Evolutionary conservation across 2,888 invertebrate genomes (phyloP), one percentile per base, ranked within the genome.

Genomic region (Ectemnius cavifrons): DNA sequence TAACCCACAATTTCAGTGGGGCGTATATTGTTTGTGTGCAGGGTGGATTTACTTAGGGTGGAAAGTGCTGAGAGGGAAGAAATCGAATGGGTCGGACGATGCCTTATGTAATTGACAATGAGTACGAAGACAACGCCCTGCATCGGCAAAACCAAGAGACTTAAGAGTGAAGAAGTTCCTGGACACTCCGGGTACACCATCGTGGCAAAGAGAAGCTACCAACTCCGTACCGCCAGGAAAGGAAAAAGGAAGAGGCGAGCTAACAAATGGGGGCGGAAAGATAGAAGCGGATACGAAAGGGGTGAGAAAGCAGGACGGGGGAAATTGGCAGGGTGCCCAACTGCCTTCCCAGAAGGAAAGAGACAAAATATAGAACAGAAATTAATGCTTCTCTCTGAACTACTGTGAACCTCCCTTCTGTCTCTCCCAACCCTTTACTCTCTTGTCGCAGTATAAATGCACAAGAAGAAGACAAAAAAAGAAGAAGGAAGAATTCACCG

Each of bases 361-460:
- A 77, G 75, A 72, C 52, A 61, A 70, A 75, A 75, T 72, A 72
- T 75, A 56, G 75, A 67, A n/a, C 75, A 75, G 75, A 67, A 72
- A 77, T 75, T 69, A 75, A 72, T 67, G 75, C 56, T 67, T 37
- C 37, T 37, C 37, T 37, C 37, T 37, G 37, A 37, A 37, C 37
- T 37, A 6, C 37, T 37, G 3, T 37, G 37, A 37, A 37, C 37
- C 37, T 23, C 8, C 37, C 37, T 37, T 37, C 37, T 37, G 1
- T 37, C 37, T 37, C 37, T 23, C 23, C 2, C 23, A 23, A 3
- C 23, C 23, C 23, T 23, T 23, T 23, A 3, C 8, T 27, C 49
- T 56, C 63, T 47, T 49, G 68, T 27, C 59, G 67, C 23, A 47
- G 47, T 60, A 20, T 67, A 46, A 61, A 64, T 49, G 46, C 60